These are phyloP conservation scores for Lissocephala sabroskyi DNA, from an alignment of 2,888 invertebrate genomes.

Conservation along the genomic window DNA sequence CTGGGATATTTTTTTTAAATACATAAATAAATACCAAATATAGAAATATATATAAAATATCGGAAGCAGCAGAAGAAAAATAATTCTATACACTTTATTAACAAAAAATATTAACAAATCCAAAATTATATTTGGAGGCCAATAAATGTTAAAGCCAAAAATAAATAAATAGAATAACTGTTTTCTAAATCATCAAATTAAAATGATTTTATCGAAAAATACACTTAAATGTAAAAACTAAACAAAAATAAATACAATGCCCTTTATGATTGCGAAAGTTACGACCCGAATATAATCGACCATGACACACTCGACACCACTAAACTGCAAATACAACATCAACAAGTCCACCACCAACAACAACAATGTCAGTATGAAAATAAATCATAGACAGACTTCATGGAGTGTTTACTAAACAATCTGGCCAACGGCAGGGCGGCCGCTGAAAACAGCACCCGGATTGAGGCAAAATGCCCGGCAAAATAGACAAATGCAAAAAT, in stretches of 20 bases:
- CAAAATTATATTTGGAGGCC: not conserved
- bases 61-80: too few relatives aligned
- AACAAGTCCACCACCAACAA: slow-evolving; percentile 17
- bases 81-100: not conserved
- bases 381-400: slow-evolving; percentile 25
- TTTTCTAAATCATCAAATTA: too few relatives aligned
- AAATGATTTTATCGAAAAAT: slow-evolving; percentile 1
- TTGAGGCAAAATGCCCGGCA: not conserved
- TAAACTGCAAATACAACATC: slow-evolving; percentile 25
- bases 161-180: slow-evolving; percentile 2
- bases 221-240: slow-evolving; percentile 3
- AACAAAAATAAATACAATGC: slow-evolving; percentile 24
- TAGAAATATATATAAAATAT: not conserved
- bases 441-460: too few relatives aligned
- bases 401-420: slow-evolving; percentile 40
- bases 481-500: slow-evolving; percentile 19
- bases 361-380: slow-evolving; percentile 21
- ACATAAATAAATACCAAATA: not conserved
- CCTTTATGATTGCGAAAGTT: too few relatives aligned
- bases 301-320: too few relatives aligned
- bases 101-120: not conserved
- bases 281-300: too few relatives aligned
- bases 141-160: not conserved
- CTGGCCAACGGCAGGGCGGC: slow-evolving; percentile 22
- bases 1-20: too few relatives aligned